These are phyloP conservation scores for Chinchilla lanigera DNA, from an alignment of 2,113 vertebrate species.

Conservation along the genomic window DNA sequence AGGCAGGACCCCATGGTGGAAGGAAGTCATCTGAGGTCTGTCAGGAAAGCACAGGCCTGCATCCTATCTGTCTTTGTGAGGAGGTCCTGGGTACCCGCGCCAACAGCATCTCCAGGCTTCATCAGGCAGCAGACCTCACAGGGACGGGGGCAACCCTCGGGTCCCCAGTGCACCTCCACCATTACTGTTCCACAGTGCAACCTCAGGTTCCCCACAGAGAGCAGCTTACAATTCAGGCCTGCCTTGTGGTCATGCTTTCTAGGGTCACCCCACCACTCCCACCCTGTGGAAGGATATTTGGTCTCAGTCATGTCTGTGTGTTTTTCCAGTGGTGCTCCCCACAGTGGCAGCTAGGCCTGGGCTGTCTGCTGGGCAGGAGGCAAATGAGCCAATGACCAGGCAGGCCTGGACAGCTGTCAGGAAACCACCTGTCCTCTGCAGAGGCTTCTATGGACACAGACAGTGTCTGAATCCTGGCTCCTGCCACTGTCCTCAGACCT, in stretches of 20 bases:
- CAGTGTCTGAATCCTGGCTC: no score
- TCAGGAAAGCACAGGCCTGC: background rate
- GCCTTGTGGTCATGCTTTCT: background rate
- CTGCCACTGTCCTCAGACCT: background rate
- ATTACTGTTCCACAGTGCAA: background rate
- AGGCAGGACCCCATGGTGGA: background rate
- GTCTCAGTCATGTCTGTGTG: conserved; percentile 63
- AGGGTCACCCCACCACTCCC: no score
- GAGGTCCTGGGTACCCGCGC: background rate
- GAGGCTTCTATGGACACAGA: background rate
- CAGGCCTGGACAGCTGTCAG: background rate
- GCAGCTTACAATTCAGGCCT: background rate
- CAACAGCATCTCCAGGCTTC: background rate
- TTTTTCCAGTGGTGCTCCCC: conserved; percentile 52
- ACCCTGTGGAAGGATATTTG: background rate
- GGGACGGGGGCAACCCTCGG: background rate
- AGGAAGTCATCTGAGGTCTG: background rate
- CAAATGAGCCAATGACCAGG: conserved; percentile 67
- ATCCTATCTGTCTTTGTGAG: background rate
- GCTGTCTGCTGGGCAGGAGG: conserved; percentile 23
- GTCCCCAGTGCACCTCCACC: background rate
- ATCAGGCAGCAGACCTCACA: background rate
- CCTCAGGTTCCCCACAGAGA: background rate
- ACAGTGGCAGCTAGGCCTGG: conserved; percentile 53
- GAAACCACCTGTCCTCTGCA: background rate